Evolutionary conservation across 2,113 vertebrate species (phyloP).

Genomic region (Taurulus bubalis): DNA sequence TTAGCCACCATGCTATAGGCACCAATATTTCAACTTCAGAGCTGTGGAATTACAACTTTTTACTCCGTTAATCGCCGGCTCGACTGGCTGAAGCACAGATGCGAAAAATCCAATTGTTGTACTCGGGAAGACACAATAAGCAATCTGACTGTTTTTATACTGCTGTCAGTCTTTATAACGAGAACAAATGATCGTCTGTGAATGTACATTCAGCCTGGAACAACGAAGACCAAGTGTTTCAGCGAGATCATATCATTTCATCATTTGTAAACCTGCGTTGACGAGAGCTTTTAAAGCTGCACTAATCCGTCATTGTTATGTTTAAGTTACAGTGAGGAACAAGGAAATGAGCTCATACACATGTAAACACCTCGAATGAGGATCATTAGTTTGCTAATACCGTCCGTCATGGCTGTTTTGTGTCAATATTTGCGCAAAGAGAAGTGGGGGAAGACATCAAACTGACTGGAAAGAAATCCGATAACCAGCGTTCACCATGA

Average conservation of each 20-base stretch:
- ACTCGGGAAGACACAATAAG: constrained; percentile 13
- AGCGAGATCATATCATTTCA: neutral
- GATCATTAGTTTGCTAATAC: constrained; percentile 15
- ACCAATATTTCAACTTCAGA: constrained; percentile 54
- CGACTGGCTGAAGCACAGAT: constrained; percentile 16
- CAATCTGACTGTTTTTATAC: constrained; percentile 2
- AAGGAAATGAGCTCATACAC: neutral
- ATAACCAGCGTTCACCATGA: neutral
- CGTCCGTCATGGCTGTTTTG: constrained; percentile 11
- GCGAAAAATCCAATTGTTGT: constrained; percentile 30
- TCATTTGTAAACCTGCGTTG: neutral
- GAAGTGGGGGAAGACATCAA: constrained; percentile 2
- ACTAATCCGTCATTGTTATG: neutral
- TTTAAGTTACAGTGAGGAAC: neutral
- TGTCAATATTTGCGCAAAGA: constrained; percentile 30
- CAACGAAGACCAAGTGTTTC: neutral
- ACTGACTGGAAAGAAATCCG: neutral
- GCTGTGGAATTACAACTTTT: constrained; percentile 64
- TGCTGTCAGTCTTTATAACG: neutral
- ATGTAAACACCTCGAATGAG: constrained; percentile 17
- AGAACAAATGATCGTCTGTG: neutral
- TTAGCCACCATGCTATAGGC: constrained; percentile 46
- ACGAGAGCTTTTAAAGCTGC: neutral
- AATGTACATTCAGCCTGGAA: neutral
- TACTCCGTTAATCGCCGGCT: constrained; percentile 9